phyloP scores from a whole-genome alignment of 2,113 vertebrate genomes.

The Paramormyrops kingsleyae region DNA sequence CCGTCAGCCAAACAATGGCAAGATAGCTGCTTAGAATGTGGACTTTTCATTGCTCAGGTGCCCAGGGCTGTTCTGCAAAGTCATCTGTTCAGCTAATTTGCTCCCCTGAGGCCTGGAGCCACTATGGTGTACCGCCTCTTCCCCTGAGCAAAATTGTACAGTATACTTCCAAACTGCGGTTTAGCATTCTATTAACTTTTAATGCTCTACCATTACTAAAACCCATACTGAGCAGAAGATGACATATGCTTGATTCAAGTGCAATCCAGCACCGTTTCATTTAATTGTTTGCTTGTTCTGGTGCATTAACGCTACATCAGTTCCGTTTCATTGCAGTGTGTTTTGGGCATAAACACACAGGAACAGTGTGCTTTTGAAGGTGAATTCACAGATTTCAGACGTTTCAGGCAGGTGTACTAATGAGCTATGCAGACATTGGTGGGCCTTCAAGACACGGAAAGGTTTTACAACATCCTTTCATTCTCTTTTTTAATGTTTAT shows the following conservation, averaged over 20 bases:
- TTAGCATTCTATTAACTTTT: neutral
- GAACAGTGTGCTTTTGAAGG: neutral
- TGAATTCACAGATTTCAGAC: neutral
- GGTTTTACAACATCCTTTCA: neutral
- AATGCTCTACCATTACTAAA: neutral
- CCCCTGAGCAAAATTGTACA: neutral
- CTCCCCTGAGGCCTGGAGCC: neutral
- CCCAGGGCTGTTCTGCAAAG: neutral
- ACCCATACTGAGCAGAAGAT: neutral
- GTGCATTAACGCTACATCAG: neutral
- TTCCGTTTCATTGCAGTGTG: neutral
- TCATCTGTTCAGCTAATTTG: neutral
- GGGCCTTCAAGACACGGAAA: neutral
- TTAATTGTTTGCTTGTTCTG: neutral
- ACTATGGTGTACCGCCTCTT: neutral
- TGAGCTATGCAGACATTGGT: neutral
- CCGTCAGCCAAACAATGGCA: neutral
- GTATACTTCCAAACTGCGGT: neutral
- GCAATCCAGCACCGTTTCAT: neutral
- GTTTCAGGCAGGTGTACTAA: neutral
- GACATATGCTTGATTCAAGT: neutral
- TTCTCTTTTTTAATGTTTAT: neutral
- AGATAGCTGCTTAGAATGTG: neutral
- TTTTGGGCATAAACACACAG: neutral
- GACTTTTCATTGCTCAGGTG: neutral